phyloP scores from a whole-genome alignment of 2,888 invertebrate genomes.

The Nephrotoma appendiculata region DNA sequence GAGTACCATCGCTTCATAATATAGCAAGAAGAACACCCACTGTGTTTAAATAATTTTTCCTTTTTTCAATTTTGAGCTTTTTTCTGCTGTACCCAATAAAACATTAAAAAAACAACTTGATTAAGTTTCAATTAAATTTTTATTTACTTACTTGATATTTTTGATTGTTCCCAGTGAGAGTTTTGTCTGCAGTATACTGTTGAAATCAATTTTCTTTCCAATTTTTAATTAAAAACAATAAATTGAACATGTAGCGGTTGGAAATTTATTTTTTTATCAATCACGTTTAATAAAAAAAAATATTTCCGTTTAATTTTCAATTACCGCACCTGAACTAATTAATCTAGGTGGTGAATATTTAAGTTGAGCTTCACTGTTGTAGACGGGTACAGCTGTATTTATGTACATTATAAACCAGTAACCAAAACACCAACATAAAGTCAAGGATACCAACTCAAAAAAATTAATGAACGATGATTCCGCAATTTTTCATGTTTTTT shows the following conservation, averaged over 20 bases:
- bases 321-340: neutral
- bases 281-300: neutral
- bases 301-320: neutral
- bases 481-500: neutral
- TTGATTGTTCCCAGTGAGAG: neutral
- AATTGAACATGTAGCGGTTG: neutral
- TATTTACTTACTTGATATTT: neutral
- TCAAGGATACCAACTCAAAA: neutral
- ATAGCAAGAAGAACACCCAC: neutral
- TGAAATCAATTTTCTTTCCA: neutral
- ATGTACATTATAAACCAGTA: neutral
- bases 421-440: neutral
- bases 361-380: neutral
- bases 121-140: neutral
- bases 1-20: too few relatives aligned
- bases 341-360: neutral
- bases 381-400: neutral
- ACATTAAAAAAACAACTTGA: neutral
- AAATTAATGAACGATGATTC: neutral
- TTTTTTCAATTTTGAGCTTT: neutral
- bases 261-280: neutral
- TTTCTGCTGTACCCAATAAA: neutral
- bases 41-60: neutral
- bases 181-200: neutral
- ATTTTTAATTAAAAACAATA: neutral